These are phyloP conservation scores for Falco berigora DNA, from an alignment of 2,797 vertebrate species.

Conservation along the genomic window DNA sequence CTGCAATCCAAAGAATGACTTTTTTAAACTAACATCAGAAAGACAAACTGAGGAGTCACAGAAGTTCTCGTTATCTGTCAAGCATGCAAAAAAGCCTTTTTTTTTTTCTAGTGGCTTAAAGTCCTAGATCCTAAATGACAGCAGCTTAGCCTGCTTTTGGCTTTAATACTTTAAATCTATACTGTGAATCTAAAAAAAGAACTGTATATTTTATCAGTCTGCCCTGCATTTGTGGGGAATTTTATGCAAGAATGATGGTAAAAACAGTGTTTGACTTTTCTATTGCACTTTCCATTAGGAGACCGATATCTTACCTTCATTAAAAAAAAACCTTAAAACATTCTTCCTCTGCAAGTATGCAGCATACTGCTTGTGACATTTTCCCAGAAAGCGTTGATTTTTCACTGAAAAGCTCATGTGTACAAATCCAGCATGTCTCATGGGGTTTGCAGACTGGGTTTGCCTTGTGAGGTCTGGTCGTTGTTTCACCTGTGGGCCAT, in stretches of 20 bases:
- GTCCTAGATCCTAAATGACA: constrained; percentile 47
- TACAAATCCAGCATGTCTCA: background rate
- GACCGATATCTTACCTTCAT: background rate
- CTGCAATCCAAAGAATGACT: background rate
- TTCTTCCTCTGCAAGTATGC: background rate
- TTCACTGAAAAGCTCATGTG: background rate
- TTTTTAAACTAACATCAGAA: background rate
- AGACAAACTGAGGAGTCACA: background rate
- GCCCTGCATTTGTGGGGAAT: background rate
- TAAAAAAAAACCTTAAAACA: background rate
- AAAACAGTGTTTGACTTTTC: background rate
- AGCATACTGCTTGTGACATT: background rate
- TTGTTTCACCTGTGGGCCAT: background rate
- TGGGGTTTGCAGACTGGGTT: background rate
- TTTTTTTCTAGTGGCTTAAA: background rate
- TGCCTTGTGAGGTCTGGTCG: background rate
- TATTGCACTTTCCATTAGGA: background rate
- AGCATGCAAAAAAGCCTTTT: background rate
- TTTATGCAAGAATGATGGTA: background rate
- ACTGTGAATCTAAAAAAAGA: background rate
- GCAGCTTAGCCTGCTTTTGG: constrained; percentile 49
- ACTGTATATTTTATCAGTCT: background rate
- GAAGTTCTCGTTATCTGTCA: constrained; percentile 9
- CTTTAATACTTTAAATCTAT: constrained; percentile 39
- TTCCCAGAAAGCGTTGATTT: background rate